phyloP scores from a whole-genome alignment of 2,113 vertebrate genomes.

The Xyliphius kryptos region DNA sequence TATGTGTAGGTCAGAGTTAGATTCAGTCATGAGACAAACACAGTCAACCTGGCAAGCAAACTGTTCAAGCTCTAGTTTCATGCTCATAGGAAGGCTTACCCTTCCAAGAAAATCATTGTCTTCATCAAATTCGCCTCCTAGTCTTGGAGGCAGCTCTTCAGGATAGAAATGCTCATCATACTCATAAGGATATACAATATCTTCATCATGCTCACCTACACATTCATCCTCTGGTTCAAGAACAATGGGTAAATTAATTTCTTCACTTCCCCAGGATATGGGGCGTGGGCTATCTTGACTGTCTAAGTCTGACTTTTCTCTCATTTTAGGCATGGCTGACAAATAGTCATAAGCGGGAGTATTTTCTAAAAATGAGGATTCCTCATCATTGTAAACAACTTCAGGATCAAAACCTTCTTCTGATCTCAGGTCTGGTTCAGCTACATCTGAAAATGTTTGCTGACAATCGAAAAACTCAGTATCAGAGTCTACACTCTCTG shows the following conservation, averaged over 20 bases:
- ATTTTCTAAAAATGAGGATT: slow-evolving; percentile 47
- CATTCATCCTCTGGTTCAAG: slow-evolving; percentile 67
- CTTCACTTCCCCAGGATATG: slow-evolving; percentile 52
- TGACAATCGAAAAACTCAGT: slow-evolving; percentile 62
- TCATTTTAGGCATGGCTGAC: neutral
- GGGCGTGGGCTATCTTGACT: slow-evolving; percentile 38
- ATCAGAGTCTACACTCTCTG: slow-evolving; percentile 55
- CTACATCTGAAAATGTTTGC: slow-evolving; percentile 56
- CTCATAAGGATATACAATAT: slow-evolving; percentile 58
- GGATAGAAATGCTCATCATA: slow-evolving; percentile 52
- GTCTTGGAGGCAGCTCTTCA: slow-evolving; percentile 66
- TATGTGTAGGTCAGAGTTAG: slow-evolving; percentile 17
- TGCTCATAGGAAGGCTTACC: slow-evolving; percentile 72
- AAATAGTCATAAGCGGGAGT: slow-evolving; percentile 33
- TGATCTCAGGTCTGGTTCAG: slow-evolving; percentile 42
- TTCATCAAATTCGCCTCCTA: slow-evolving; percentile 56
- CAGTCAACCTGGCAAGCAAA: slow-evolving; percentile 35
- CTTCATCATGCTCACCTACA: slow-evolving; percentile 33
- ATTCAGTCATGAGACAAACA: slow-evolving; percentile 5
- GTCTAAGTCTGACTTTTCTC: slow-evolving; percentile 25
- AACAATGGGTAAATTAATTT: slow-evolving; percentile 62
- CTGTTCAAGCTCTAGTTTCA: slow-evolving; percentile 42
- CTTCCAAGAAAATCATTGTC: slow-evolving; percentile 68
- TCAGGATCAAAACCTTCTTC: slow-evolving; percentile 13
- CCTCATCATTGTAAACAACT: slow-evolving; percentile 44